Conservation (phyloP, 2,888 invertebrate species). For the Polydrusus tereticollis region DNA sequence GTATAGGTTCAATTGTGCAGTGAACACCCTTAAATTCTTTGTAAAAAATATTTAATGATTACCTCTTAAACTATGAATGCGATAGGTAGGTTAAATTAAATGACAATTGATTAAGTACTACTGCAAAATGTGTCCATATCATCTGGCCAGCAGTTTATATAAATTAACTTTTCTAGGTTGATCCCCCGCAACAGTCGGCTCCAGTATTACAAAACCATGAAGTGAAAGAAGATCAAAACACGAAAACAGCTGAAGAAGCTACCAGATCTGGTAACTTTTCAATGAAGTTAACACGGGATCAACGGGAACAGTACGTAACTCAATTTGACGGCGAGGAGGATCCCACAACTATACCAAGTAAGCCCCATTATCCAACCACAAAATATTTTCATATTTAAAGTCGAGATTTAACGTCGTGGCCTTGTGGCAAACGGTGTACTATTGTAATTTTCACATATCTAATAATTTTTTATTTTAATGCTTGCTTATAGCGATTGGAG, state of each 20-base stretch:
- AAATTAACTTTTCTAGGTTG: constrained; percentile 36
- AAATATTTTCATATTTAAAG: background rate
- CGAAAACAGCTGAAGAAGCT: constrained; percentile 63
- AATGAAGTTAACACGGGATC: constrained; percentile 79
- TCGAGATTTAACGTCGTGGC: background rate
- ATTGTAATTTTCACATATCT: background rate
- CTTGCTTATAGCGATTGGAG: constrained; percentile 57
- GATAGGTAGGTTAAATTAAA: no score
- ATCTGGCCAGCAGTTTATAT: no score
- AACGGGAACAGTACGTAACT: constrained; percentile 80
- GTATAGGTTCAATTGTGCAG: no score
- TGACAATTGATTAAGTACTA: no score
- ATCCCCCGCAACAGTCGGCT: constrained; percentile 41
- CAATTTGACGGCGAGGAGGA: constrained; percentile 70
- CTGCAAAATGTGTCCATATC: no score
- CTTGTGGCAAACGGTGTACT: background rate
- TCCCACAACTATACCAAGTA: constrained; percentile 55
- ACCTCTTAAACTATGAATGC: no score
- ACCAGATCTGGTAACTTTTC: constrained; percentile 68
- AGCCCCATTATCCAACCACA: constrained; percentile 32
- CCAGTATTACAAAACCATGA: constrained; percentile 64
- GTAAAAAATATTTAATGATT: no score
- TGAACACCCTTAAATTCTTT: no score
- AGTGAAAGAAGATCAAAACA: constrained; percentile 70
- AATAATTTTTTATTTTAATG: constrained; percentile 40